phyloP scores from a whole-genome alignment of 2,888 invertebrate species.

The Apomyelois bistriatella region DNA sequence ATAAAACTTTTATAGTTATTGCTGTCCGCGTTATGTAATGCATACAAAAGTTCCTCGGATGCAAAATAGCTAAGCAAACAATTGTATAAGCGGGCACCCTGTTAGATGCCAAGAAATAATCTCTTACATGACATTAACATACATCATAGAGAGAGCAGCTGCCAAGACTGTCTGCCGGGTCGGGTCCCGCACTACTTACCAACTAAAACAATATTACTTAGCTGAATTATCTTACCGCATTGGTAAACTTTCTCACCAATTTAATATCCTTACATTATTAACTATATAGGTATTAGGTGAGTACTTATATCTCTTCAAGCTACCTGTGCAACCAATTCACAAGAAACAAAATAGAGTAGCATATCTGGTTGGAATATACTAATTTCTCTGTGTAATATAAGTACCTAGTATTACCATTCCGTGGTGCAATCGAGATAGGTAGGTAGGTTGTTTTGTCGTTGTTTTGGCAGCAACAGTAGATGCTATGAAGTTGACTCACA shows the following conservation, averaged over 20 bases:
- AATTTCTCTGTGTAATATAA: too few relatives aligned
- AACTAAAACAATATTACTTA: constrained; percentile 74
- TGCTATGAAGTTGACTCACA: too few relatives aligned
- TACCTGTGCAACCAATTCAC: too few relatives aligned
- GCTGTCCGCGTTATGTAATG: constrained; percentile 27
- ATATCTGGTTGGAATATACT: too few relatives aligned
- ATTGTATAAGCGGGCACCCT: constrained; percentile 53
- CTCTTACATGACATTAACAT: constrained; percentile 74
- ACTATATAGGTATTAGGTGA: neutral
- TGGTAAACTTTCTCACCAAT: constrained; percentile 26
- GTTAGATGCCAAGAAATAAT: constrained; percentile 75
- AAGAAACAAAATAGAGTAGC: too few relatives aligned
- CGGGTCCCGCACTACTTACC: constrained; percentile 53
- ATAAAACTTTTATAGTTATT: constrained; percentile 30
- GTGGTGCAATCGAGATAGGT: too few relatives aligned
- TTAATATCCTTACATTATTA: constrained; percentile 8
- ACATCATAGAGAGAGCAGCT: constrained; percentile 65
- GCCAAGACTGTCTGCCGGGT: constrained; percentile 67
- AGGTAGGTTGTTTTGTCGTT: too few relatives aligned
- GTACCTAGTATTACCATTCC: too few relatives aligned
- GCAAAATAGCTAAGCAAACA: constrained; percentile 60
- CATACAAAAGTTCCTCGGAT: constrained; percentile 36
- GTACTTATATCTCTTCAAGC: too few relatives aligned
- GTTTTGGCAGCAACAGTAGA: too few relatives aligned
- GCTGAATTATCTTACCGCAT: constrained; percentile 41